These are phyloP conservation scores for Drosophila subquinaria DNA, from an alignment of 2,888 invertebrate species.

Conservation along the genomic window DNA sequence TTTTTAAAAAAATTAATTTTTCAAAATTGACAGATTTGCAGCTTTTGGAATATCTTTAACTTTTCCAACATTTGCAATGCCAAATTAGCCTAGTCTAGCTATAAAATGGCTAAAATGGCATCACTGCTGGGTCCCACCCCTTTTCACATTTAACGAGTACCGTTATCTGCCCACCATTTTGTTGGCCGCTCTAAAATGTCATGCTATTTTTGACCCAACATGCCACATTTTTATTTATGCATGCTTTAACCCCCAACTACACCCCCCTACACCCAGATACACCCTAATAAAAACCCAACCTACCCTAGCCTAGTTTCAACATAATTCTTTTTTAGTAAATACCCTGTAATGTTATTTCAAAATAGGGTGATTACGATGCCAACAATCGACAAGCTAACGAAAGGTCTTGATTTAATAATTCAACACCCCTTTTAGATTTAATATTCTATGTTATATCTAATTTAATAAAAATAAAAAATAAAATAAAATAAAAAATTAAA, in stretches of 20 bases:
- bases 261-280: background rate
- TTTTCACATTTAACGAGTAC: slow-evolving; percentile 68
- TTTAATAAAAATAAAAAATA: too few relatives aligned
- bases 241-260: slow-evolving; percentile 32
- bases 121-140: slow-evolving; percentile 54
- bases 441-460: too few relatives aligned
- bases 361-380: background rate
- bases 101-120: background rate
- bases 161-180: slow-evolving; percentile 75
- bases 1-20: too few relatives aligned
- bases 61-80: too few relatives aligned
- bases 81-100: too few relatives aligned
- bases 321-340: slow-evolving; percentile 12
- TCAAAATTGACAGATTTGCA: too few relatives aligned
- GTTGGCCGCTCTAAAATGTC: slow-evolving; percentile 72
- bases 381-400: background rate
- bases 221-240: slow-evolving; percentile 81
- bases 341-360: slow-evolving; percentile 10
- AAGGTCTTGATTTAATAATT: background rate
- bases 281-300: background rate
- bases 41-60: too few relatives aligned
- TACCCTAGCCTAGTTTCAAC: slow-evolving; percentile 8
- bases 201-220: slow-evolving; percentile 81
- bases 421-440: too few relatives aligned
- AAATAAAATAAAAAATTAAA: too few relatives aligned